These are phyloP conservation scores for Tubulanus polymorphus DNA, from an alignment of 2,888 invertebrate species.

Conservation along the genomic window DNA sequence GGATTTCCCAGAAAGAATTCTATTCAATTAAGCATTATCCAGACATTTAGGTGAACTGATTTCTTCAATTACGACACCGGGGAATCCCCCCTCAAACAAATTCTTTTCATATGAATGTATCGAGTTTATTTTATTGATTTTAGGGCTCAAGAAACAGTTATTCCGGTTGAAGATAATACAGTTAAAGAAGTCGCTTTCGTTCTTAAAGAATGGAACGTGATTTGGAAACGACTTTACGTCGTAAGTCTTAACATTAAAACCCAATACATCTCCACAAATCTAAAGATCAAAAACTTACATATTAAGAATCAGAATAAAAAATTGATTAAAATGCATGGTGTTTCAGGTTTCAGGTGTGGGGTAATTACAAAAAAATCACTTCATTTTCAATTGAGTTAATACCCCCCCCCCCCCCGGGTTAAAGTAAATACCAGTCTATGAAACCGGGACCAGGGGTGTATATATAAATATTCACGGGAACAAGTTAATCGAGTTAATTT, in stretches of 20 bases:
- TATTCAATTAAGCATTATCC: too few species aligned
- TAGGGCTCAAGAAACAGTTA: conserved; percentile 64
- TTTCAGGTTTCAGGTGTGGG: too few species aligned
- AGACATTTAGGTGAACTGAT: not conserved
- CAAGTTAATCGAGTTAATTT: too few species aligned
- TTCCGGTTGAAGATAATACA: conserved; percentile 80
- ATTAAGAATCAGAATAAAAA: too few species aligned
- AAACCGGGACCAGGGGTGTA: too few species aligned
- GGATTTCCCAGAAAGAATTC: too few species aligned
- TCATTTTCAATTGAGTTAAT: too few species aligned
- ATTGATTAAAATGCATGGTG: too few species aligned
- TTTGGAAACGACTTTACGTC: conserved; percentile 89
- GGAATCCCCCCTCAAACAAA: not conserved
- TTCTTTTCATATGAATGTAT: not conserved
- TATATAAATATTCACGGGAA: too few species aligned
- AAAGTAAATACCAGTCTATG: too few species aligned
- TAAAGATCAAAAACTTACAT: too few species aligned
- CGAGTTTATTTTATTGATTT: conserved; percentile 15
- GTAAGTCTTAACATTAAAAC: conserved; percentile 56
- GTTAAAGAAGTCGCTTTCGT: conserved; percentile 87
- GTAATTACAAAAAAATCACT: not conserved
- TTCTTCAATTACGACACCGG: not conserved
- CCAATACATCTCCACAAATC: not conserved
- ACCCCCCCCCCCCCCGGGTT: too few species aligned
- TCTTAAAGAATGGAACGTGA: conserved; percentile 85